These are phyloP conservation scores for Chironomus striatipennis DNA, from an alignment of 1,140 invertebrate genomes.

Conservation along the genomic window DNA sequence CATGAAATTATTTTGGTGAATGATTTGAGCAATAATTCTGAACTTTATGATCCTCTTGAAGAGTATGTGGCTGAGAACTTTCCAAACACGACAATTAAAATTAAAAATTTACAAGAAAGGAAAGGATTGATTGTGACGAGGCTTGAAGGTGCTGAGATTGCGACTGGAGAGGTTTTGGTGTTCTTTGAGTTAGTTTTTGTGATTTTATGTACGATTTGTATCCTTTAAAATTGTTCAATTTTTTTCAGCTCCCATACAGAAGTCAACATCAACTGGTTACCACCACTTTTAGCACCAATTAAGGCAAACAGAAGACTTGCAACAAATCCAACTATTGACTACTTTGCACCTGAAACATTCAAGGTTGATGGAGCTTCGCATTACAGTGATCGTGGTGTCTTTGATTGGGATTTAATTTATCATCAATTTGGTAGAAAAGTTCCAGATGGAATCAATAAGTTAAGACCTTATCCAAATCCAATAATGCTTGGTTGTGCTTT, in stretches of 20 bases:
- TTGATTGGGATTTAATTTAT: conserved; percentile 96
- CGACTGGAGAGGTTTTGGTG: conserved; percentile 76
- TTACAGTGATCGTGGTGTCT: conserved; percentile 46
- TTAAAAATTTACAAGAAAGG: conserved; percentile 63
- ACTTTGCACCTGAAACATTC: background rate
- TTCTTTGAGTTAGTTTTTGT: conserved; percentile 63
- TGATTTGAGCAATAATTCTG: conserved; percentile 73
- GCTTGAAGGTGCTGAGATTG: conserved; percentile 73
- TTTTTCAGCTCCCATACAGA: conserved; percentile 7
- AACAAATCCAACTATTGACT: background rate
- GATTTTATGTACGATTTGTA: background rate
- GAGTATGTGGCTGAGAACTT: conserved; percentile 58
- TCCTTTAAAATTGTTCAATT: background rate
- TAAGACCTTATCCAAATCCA: conserved; percentile 83
- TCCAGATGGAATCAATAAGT: conserved; percentile 71
- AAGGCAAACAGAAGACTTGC: background rate
- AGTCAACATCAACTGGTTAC: conserved; percentile 17
- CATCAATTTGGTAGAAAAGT: conserved; percentile 79
- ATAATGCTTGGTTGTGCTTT: conserved; percentile 96
- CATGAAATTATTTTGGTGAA: conserved; percentile 91
- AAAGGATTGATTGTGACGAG: conserved; percentile 84
- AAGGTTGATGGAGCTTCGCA: background rate
- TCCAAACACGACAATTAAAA: conserved; percentile 63
- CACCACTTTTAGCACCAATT: conserved; percentile 2
- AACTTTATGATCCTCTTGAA: conserved; percentile 64